phyloP scores from a whole-genome alignment of 2,888 invertebrate species.

The Hanleya hanleyi region DNA sequence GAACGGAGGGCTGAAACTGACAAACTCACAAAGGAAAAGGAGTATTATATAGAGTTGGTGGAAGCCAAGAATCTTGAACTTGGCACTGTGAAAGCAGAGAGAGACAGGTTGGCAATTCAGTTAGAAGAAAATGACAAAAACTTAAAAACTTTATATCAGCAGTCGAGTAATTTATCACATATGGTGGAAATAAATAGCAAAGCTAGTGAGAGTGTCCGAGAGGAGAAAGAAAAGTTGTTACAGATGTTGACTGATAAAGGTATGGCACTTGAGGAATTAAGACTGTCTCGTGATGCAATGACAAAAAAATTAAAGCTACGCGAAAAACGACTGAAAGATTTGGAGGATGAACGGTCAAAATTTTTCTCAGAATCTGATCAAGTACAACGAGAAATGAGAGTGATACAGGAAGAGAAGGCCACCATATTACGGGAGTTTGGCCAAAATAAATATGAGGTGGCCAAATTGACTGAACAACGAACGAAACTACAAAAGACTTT shows the following conservation, averaged over 20 bases:
- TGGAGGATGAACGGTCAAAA: slow-evolving; percentile 54
- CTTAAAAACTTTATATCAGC: slow-evolving; percentile 56
- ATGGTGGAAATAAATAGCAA: slow-evolving; percentile 55
- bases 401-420: slow-evolving; percentile 56
- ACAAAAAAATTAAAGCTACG: slow-evolving; percentile 57
- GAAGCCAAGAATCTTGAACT: slow-evolving; percentile 63
- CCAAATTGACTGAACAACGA: slow-evolving; percentile 50
- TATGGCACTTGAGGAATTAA: slow-evolving; percentile 53
- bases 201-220: slow-evolving; percentile 49
- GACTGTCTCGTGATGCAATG: slow-evolving; percentile 48
- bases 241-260: slow-evolving; percentile 51
- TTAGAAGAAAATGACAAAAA: slow-evolving; percentile 67
- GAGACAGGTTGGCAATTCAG: slow-evolving; percentile 58
- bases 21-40: slow-evolving; percentile 56
- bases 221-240: slow-evolving; percentile 57
- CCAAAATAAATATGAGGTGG: slow-evolving; percentile 51
- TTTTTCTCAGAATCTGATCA: slow-evolving; percentile 30
- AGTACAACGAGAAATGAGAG: slow-evolving; percentile 47
- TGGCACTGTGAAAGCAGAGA: slow-evolving; percentile 46
- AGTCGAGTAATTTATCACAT: slow-evolving; percentile 54
- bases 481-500: slow-evolving; percentile 50
- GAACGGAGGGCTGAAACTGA: slow-evolving; percentile 55
- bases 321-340: slow-evolving; percentile 53
- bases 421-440: slow-evolving; percentile 53
- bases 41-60: slow-evolving; percentile 58